A percentile compares a stretch with the other conserved stretches of the same genome.
phyloP scores from a whole-genome alignment of 2,797 vertebrate genomes.

The Leuciscus waleckii region DNA sequence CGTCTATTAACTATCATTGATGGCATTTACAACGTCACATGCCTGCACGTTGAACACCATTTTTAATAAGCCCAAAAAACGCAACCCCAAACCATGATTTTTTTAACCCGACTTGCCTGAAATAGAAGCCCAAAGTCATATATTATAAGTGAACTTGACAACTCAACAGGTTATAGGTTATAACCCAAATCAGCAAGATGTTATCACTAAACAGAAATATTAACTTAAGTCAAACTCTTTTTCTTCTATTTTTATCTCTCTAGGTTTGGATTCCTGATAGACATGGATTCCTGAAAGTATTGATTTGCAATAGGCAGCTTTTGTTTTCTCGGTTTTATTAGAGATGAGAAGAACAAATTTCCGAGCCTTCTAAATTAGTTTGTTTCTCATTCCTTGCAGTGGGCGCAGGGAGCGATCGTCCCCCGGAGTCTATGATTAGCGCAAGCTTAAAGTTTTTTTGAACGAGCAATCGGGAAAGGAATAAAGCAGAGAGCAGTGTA shows the following conservation, averaged over 20 bases:
- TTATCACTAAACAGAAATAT: slow-evolving; percentile 2
- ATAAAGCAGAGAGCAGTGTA: slow-evolving; percentile 44
- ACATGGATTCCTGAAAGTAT: slow-evolving; percentile 27
- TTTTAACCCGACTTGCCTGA: no score
- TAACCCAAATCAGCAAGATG: slow-evolving; percentile 4
- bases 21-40: not conserved
- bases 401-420: not conserved
- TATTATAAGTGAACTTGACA: no score
- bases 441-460: slow-evolving; percentile 41
- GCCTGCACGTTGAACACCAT: no score
- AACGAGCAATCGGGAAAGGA: slow-evolving; percentile 31
- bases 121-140: no score
- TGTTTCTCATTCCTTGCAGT: slow-evolving; percentile 37
- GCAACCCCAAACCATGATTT: no score
- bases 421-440: slow-evolving; percentile 46
- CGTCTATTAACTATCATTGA: not conserved
- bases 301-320: slow-evolving; percentile 19
- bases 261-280: not conserved
- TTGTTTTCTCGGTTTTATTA: slow-evolving; percentile 36
- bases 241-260: not conserved
- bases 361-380: slow-evolving; percentile 19
- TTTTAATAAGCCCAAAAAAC: no score
- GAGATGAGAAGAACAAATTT: slow-evolving; percentile 21
- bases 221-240: not conserved
- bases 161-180: not conserved